Base-by-base conservation (phyloP, 2,797 vertebrate species). In the Aldrovandia affinis region DNA sequence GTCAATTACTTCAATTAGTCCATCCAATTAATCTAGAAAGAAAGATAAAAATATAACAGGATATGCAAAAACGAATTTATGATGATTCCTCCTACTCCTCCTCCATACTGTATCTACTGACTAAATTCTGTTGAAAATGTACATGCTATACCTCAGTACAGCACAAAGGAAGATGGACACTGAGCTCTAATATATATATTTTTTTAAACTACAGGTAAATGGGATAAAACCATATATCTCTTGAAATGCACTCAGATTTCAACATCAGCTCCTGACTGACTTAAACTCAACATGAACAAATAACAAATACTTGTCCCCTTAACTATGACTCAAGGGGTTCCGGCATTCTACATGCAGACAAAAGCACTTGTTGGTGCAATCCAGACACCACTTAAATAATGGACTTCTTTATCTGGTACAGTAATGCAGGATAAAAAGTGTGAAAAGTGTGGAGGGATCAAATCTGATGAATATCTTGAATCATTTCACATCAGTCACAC, bases 341-440 rank as follows among this genome's bases (percentile, higher is more conserved):
- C 73, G 8, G 42, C 39, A 77, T 28, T 77, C 22, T 10, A 77
- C 0, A 47, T 47, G 39, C 39, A 44, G 22, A 77, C 14, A 73
- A 42, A 73, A 42, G 0, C 6, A 47, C 47, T 14, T n/a, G 42
- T 44, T n/a, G 73, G 20, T 44, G 42, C 18, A 9, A 47, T 77
- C 33, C 42, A 77, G 6, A 77, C 42, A 77, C 20, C 0, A 18
- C 9, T 77, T 77, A 28, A 57, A 57, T 57, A 1, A 57, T 20
- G 18, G 2, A 57, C 2, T 77, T 77, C 12, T 12, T 47, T 47
- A 22, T 77, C 14, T 47, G 7, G 73, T 14, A 39, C 7, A 47
- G 75, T 70, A 81, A 83, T 25, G 57, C 85, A 87, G 89, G 92
- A 91, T 89, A 88, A 94, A 93, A 94, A 93, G 81, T 33, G 91